Evolutionary conservation across 2,113 vertebrate species (phyloP), one percentile per base, ranked within the genome.

Genomic region (Pangasianodon gigas): DNA sequence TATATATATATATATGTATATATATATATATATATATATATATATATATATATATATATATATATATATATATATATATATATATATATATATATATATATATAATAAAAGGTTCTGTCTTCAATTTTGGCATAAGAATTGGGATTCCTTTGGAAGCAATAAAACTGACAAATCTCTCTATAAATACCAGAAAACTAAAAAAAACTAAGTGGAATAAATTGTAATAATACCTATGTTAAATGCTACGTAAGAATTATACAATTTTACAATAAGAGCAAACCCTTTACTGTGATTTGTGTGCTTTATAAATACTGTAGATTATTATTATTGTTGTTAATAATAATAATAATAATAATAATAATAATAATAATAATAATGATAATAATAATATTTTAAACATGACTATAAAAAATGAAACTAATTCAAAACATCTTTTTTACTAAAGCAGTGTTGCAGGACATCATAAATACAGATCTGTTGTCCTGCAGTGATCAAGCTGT

Each of bases 401-500:
- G 32, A 74, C 32, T 18, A 37, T 71, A 14, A 71, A 71, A 6
- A 74, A 41, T 74, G 2, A n/a, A n/a, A n/a, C 8, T 79, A 29
- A 52, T 18, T 9, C 29, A 81, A 80, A 81, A 52, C 46, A 51
- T 6, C 9, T 18, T 67, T 29, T 19, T 32, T 19, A 82, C 1
- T 18, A 19, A 52, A 54, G 9, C 54, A 41, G 4, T 84, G 29
- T 84, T 60, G 44, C 24, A 44, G 93, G 94, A 93, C 94, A 92
- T 95, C 90, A 94, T 89, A 83, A 89, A 69, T 48, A 90, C 87
- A 88, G 74, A 80, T 81, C 84, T 29, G 19, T 60, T 92, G 75
- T 90, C 69, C 90, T 58, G 65, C 79, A 83, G 48, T 84, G 80
- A 83, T 83, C 65, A 83, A 88, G 48, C 79, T 83, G 87, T 88